These are phyloP conservation scores for Amphipyra berbera DNA, from an alignment of 2,888 invertebrate species.

Conservation along the genomic window DNA sequence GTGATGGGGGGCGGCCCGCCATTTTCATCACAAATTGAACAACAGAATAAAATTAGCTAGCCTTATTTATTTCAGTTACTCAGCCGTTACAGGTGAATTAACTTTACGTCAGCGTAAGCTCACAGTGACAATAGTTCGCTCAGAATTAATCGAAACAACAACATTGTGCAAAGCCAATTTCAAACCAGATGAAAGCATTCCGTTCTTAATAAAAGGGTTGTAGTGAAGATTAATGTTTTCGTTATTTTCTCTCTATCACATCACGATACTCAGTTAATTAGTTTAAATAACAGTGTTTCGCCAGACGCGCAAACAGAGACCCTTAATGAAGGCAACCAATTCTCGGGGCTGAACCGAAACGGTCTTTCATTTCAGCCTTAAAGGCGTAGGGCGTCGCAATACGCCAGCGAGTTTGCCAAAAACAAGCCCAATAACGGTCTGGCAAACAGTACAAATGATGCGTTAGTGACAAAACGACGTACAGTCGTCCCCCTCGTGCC, in stretches of 20 bases:
- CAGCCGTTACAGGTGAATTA: slow-evolving; percentile 58
- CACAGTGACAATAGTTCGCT: slow-evolving; percentile 40
- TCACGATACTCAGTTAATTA: slow-evolving; percentile 86
- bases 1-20: slow-evolving; percentile 66
- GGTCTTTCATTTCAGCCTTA: slow-evolving; percentile 83
- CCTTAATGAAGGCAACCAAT: slow-evolving; percentile 87
- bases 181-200: slow-evolving; percentile 65
- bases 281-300: slow-evolving; percentile 85
- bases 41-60: slow-evolving; percentile 81
- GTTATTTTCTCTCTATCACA: slow-evolving; percentile 79
- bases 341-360: slow-evolving; percentile 79
- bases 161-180: slow-evolving; percentile 54
- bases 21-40: slow-evolving; percentile 82
- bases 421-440: slow-evolving; percentile 88
- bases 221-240: slow-evolving; percentile 75
- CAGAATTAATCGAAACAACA: slow-evolving; percentile 45
- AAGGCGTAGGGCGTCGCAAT: slow-evolving; percentile 80
- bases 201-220: slow-evolving; percentile 62
- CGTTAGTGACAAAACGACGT: slow-evolving; percentile 85
- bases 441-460: slow-evolving; percentile 88
- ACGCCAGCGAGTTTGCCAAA: slow-evolving; percentile 84
- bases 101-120: slow-evolving; percentile 39
- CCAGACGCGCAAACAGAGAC: slow-evolving; percentile 87
- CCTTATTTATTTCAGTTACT: slow-evolving; percentile 62
- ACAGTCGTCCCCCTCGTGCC: slow-evolving; percentile 70